These are phyloP conservation scores for Helicolenus hilgendorfi DNA, from an alignment of 2,797 vertebrate species.

Conservation along the genomic window DNA sequence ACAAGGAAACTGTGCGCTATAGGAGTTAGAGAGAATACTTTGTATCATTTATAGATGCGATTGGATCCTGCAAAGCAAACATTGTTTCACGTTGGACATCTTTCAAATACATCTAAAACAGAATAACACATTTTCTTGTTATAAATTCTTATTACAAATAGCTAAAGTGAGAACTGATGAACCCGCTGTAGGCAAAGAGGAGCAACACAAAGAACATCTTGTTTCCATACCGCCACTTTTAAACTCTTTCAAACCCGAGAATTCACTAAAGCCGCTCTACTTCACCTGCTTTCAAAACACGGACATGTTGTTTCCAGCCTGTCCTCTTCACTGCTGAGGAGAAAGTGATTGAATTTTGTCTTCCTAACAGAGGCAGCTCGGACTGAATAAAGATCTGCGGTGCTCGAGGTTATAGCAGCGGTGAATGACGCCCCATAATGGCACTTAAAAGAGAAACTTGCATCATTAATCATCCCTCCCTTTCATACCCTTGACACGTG, in stretches of 20 bases:
- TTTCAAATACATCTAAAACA: slow-evolving; percentile 20
- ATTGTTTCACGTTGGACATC: not conserved
- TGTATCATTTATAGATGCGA: slow-evolving; percentile 16
- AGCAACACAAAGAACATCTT: not conserved
- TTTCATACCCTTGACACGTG: slow-evolving; percentile 91
- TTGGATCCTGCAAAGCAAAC: slow-evolving; percentile 13
- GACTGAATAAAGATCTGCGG: slow-evolving; percentile 78
- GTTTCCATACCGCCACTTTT: slow-evolving; percentile 12
- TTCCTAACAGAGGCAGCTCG: slow-evolving; percentile 41
- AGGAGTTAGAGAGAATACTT: not conserved
- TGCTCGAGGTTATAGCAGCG: slow-evolving; percentile 72
- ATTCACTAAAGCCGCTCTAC: not conserved
- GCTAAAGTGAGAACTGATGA: not conserved
- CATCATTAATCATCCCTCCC: slow-evolving; percentile 94
- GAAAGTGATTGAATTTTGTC: slow-evolving; percentile 66
- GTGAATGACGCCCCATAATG: slow-evolving; percentile 86
- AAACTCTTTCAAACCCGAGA: slow-evolving; percentile 13
- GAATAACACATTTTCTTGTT: not conserved
- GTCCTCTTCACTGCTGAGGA: slow-evolving; percentile 38
- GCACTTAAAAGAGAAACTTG: slow-evolving; percentile 89
- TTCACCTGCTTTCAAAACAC: slow-evolving; percentile 57
- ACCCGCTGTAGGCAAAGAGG: not conserved
- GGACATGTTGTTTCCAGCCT: slow-evolving; percentile 45
- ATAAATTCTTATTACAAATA: slow-evolving; percentile 8
- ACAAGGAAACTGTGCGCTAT: not conserved